Conservation (phyloP, 2,113 vertebrate species). For the Sinocyclocheilus rhinocerous region DNA sequence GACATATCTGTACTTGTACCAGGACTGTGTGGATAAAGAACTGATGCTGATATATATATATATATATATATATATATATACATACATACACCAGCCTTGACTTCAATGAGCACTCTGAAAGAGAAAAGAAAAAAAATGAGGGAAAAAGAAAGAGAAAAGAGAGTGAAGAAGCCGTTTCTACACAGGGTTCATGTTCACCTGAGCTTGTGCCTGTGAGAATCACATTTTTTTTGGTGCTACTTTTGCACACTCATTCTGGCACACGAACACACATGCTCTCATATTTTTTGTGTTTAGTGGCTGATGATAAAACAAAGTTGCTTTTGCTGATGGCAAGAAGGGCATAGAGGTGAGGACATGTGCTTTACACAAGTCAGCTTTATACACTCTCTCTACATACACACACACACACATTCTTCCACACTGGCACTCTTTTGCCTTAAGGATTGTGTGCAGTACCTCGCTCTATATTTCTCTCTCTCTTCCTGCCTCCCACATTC, state of each 20-base stretch:
- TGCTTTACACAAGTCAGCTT: slow-evolving; percentile 16
- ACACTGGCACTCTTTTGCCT: neutral
- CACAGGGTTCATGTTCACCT: too few relatives aligned
- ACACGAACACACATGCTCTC: neutral
- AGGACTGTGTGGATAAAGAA: neutral
- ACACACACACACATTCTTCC: neutral
- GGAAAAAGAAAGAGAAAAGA: neutral
- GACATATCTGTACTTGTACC: neutral
- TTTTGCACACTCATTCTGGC: neutral
- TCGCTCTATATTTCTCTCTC: neutral
- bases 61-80: neutral
- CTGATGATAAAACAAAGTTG: slow-evolving; percentile 32
- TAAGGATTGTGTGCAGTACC: slow-evolving; percentile 16
- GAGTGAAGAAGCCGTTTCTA: neutral
- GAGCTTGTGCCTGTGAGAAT: neutral
- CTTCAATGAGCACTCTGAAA: neutral
- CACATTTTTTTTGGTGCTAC: slow-evolving; percentile 18
- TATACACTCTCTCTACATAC: neutral
- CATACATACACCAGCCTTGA: neutral
- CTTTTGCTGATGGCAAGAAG: slow-evolving; percentile 9
- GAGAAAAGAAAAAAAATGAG: neutral
- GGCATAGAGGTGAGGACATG: neutral
- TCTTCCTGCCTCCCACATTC: neutral
- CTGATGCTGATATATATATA: neutral
- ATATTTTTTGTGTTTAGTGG: neutral